phyloP scores from a whole-genome alignment of 2,888 invertebrate genomes.

The Cantharis rufa region DNA sequence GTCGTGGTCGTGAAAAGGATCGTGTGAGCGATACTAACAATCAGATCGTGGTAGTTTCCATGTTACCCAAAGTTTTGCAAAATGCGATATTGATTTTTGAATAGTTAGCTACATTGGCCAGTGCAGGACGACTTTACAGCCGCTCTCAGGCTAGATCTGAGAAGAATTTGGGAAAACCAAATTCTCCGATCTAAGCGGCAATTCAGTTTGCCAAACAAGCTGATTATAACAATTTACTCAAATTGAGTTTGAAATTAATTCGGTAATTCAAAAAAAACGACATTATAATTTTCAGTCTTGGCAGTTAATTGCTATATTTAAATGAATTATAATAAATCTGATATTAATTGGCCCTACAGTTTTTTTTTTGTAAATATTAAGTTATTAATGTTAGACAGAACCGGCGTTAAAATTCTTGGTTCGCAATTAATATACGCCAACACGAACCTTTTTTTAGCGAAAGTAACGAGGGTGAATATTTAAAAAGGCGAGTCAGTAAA shows the following conservation, averaged over 20 bases:
- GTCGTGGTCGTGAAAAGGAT: too few species aligned
- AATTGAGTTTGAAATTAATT: not conserved
- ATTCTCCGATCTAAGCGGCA: not conserved
- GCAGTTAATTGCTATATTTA: not conserved
- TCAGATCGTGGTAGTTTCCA: too few species aligned
- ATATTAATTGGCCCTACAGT: not conserved
- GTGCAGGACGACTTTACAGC: too few species aligned
- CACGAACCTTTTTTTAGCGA: constrained; percentile 17
- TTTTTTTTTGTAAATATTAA: constrained; percentile 10
- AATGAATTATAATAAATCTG: not conserved
- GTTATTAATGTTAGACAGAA: constrained; percentile 8
- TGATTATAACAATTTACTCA: not conserved
- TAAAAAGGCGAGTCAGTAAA: constrained; percentile 27
- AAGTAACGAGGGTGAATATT: constrained; percentile 26
- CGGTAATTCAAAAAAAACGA: not conserved
- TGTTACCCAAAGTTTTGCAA: too few species aligned
- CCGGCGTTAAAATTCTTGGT: constrained; percentile 13
- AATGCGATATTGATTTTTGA: too few species aligned
- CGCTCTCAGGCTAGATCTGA: too few species aligned
- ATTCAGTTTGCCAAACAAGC: not conserved
- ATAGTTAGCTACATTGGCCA: too few species aligned
- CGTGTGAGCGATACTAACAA: too few species aligned
- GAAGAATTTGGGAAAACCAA: too few species aligned
- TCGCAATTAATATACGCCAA: constrained; percentile 19
- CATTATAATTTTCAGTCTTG: not conserved